Evolutionary conservation across 1,140 invertebrate genomes (phyloP).

Genomic region (Drepana arcuata): DNA sequence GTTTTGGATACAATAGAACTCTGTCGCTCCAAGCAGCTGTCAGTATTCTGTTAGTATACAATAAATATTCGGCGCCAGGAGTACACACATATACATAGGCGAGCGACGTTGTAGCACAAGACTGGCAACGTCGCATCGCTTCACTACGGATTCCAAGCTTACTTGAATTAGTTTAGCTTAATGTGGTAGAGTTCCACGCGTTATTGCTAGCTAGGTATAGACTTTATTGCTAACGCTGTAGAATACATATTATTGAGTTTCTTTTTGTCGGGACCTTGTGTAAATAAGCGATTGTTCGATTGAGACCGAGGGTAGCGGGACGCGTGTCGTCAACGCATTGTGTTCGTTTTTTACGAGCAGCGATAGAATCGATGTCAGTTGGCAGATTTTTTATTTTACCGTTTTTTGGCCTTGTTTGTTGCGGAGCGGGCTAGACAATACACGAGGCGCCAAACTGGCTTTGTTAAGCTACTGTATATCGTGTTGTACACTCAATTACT

Average conservation of each 20-base stretch:
- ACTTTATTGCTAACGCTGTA: background rate
- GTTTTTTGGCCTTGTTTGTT: constrained; percentile 66
- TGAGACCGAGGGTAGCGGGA: constrained; percentile 61
- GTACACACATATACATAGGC: constrained; percentile 67
- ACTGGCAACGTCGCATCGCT: constrained; percentile 58
- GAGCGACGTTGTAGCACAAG: constrained; percentile 42
- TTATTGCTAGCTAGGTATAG: background rate
- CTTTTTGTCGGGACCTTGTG: constrained; percentile 29
- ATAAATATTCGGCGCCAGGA: constrained; percentile 70
- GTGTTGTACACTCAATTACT: background rate
- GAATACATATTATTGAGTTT: background rate
- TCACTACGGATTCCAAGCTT: constrained; percentile 50
- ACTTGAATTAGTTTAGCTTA: constrained; percentile 35
- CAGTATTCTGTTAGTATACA: constrained; percentile 70
- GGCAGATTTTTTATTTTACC: constrained; percentile 70
- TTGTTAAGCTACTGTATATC: background rate
- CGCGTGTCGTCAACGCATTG: constrained; percentile 51
- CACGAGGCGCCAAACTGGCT: background rate
- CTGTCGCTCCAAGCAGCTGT: constrained; percentile 53
- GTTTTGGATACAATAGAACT: constrained; percentile 33
- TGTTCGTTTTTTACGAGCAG: constrained; percentile 58
- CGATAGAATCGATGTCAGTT: constrained; percentile 70
- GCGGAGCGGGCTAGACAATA: constrained; percentile 8
- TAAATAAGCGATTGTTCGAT: constrained; percentile 15
- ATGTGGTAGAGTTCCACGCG: constrained; percentile 31